A percentile compares a stretch with the other conserved stretches of the same genome.
phyloP scores from a whole-genome alignment of 2,797 vertebrate species.

The Onychomys leucogaster region DNA sequence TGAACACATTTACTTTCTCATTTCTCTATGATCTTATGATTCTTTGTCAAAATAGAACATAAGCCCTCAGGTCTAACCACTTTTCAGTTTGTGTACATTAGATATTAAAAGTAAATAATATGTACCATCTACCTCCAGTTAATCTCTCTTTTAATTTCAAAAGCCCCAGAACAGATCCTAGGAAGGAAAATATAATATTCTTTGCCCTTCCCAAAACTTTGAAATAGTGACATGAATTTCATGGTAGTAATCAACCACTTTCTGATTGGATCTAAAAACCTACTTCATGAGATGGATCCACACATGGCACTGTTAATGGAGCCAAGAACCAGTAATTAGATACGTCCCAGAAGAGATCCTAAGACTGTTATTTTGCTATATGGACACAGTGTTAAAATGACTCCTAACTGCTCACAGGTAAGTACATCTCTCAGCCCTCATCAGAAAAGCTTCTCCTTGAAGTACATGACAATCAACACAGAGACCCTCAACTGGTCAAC shows the following conservation, averaged over 20 bases:
- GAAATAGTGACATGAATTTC: not conserved
- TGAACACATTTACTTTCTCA: not conserved
- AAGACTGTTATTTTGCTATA: not conserved
- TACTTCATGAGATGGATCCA: not conserved
- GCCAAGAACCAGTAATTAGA: not conserved
- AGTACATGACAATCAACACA: not conserved
- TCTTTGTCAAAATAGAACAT: not conserved
- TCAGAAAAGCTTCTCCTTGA: not conserved
- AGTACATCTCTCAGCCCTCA: not conserved
- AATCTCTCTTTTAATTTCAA: not conserved
- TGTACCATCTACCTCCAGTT: not conserved
- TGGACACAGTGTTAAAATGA: not conserved
- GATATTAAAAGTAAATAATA: not conserved
- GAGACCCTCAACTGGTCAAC: not conserved
- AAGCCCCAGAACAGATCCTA: not conserved
- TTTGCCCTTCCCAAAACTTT: not conserved
- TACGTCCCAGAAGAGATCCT: not conserved
- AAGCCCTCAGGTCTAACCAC: not conserved
- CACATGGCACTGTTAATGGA: not conserved
- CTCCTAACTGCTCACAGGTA: not conserved
- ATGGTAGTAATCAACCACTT: not conserved
- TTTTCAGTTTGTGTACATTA: not conserved
- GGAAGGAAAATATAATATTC: not conserved
- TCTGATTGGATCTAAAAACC: not conserved
- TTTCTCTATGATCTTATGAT: not conserved